Conservation (phyloP, 2,797 vertebrate species). For the Echiichthys vipera region DNA sequence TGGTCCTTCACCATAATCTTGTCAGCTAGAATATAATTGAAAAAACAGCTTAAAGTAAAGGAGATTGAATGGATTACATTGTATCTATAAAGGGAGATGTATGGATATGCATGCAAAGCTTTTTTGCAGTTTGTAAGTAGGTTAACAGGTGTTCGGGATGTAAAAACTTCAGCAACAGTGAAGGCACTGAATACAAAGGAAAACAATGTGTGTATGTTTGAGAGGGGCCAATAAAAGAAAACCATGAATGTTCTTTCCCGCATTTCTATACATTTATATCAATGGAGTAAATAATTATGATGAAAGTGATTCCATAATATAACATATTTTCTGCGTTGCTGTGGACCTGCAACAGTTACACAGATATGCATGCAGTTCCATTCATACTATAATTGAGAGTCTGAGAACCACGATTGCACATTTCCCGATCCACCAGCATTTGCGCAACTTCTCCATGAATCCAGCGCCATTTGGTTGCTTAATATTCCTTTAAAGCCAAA, state of each 20-base stretch:
- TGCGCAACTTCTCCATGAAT: too few relatives aligned
- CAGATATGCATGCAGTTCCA: too few relatives aligned
- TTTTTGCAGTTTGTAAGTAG: slow-evolving; percentile 56
- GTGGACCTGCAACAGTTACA: too few relatives aligned
- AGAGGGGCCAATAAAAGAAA: not conserved
- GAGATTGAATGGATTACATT: slow-evolving; percentile 24
- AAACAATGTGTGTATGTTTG: not conserved
- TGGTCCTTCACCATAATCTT: slow-evolving; percentile 10
- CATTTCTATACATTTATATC: not conserved
- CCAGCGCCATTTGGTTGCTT: too few relatives aligned
- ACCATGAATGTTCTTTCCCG: not conserved
- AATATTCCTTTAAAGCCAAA: too few relatives aligned
- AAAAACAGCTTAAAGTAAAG: slow-evolving; percentile 30
- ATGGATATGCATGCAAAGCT: slow-evolving; percentile 30
- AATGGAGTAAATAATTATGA: not conserved
- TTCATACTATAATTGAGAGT: too few relatives aligned
- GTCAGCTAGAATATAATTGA: slow-evolving; percentile 34
- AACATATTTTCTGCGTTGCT: too few relatives aligned
- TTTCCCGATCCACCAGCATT: too few relatives aligned
- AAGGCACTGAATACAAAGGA: slow-evolving; percentile 23
- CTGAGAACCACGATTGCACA: too few relatives aligned
- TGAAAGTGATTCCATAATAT: too few relatives aligned
- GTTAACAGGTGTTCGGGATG: slow-evolving; percentile 64
- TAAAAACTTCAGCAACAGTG: slow-evolving; percentile 37
- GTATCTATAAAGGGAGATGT: slow-evolving; percentile 27